Percentiles rank a stretch among this genome's conserved stretches.
Conservation (phyloP, 1,140 invertebrate genomes). For the Leptinotarsa undecemlineata region DNA sequence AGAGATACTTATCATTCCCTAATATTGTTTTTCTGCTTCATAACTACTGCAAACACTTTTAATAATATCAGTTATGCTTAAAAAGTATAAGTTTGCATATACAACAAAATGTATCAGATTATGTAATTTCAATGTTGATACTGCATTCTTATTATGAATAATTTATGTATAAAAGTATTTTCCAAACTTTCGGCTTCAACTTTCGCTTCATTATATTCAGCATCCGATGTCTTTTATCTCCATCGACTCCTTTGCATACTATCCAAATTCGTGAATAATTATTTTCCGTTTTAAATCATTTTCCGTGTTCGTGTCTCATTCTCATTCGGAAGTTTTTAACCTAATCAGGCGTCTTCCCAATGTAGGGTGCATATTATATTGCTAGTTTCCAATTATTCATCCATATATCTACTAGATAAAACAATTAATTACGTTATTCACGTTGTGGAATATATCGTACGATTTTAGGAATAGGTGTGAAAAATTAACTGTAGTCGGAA, state of each 20-base stretch:
- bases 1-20: too few relatives aligned
- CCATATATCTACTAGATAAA: slow-evolving; percentile 26
- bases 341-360: slow-evolving; percentile 23
- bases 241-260: background rate
- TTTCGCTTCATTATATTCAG: background rate
- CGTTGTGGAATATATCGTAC: background rate
- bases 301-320: slow-evolving; percentile 24
- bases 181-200: background rate
- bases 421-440: slow-evolving; percentile 23
- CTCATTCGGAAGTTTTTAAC: slow-evolving; percentile 22
- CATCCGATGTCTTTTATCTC: background rate
- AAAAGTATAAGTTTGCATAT: too few relatives aligned
- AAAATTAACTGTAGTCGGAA: background rate
- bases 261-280: slow-evolving; percentile 19
- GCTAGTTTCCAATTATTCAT: slow-evolving; percentile 21
- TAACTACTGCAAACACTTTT: too few relatives aligned
- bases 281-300: slow-evolving; percentile 28
- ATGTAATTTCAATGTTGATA: too few relatives aligned
- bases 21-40: too few relatives aligned
- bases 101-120: too few relatives aligned
- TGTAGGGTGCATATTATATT: slow-evolving; percentile 27
- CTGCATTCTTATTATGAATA: too few relatives aligned
- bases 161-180: background rate
- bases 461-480: slow-evolving; percentile 10
- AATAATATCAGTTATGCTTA: too few relatives aligned